Evolutionary conservation across 2,113 vertebrate genomes (phyloP), one percentile per base, ranked within the genome.

Genomic region (Amia ocellicauda): DNA sequence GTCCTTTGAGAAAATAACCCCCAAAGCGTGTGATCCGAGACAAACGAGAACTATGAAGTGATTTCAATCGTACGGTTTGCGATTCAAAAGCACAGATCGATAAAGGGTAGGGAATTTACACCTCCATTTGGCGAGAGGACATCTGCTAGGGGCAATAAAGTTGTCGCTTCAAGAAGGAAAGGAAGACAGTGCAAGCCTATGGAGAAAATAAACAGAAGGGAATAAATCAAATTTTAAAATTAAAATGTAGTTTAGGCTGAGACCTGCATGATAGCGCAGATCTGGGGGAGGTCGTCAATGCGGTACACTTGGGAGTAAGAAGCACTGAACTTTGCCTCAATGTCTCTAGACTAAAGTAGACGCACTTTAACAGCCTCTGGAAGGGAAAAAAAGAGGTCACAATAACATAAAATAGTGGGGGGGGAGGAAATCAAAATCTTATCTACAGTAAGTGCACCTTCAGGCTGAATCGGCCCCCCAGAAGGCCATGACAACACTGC

Each of bases 151-250:
- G 45, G 45, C 45, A 47, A 47, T 47, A 47, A 47, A n/a, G 45
- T 47, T 47, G 45, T 47, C 45, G 45, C 45, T 17, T 47, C 45
- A 47, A 47, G 45, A 47, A n/a, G n/a, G 16, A 47, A 16, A 47
- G 45, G 45, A 17, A 47, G 45, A 47, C 16, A 47, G 10, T 47
- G 10, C 45, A 47, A 47, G 45, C 45, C 45, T 47, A 47, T 47
- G 45, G 45, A 47, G 45, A 47, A 47, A 47, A 47, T n/a, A n/a
- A n/a, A n/a, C n/a, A n/a, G n/a, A 47, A 47, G n/a, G 45, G 45
- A 16, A 47, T 17, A 47, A 19, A n/a, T n/a, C n/a, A n/a, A n/a
- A n/a, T n/a, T n/a, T n/a, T n/a, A n/a, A n/a, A n/a, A n/a, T n/a
- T n/a, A 47, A 47, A 47, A 47, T 16, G n/a, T 3, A 47, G 31